Evolutionary conservation across 2,113 vertebrate species (phyloP).

Genomic region (Menidia beryllina): DNA sequence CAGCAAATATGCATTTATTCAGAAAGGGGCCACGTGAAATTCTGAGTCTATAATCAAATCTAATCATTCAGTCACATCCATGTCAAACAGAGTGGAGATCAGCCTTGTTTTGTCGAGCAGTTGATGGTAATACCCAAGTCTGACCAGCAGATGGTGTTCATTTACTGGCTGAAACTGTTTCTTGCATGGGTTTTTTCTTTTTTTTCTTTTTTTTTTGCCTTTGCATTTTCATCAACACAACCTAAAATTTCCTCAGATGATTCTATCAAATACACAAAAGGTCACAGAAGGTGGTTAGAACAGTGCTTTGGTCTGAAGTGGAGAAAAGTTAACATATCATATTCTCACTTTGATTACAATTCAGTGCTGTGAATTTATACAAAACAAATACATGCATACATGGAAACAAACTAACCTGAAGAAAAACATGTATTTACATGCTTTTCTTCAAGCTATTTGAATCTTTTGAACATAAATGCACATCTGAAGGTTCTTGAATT

Average conservation of each 20-base stretch:
- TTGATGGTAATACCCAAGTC: neutral
- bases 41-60: neutral
- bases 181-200: neutral
- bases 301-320: too few species aligned
- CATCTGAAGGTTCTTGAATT: slow-evolving; percentile 2
- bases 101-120: neutral
- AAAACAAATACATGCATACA: neutral
- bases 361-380: neutral
- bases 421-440: too few species aligned
- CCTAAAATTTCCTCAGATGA: too few species aligned
- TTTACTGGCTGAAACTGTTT: slow-evolving; percentile 28
- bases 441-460: too few species aligned
- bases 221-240: neutral
- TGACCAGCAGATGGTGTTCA: slow-evolving; percentile 70
- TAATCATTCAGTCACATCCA: neutral
- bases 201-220: neutral
- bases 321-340: too few species aligned
- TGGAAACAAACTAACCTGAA: too few species aligned
- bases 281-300: too few species aligned
- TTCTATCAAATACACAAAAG: neutral
- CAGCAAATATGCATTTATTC: neutral
- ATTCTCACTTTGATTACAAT: neutral
- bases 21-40: neutral
- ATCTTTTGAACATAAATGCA: too few species aligned
- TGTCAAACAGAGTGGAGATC: neutral